Evolutionary conservation across 2,888 invertebrate genomes (phyloP), one percentile per base, ranked within the genome.

Genomic region (Matsumyia berberina): DNA sequence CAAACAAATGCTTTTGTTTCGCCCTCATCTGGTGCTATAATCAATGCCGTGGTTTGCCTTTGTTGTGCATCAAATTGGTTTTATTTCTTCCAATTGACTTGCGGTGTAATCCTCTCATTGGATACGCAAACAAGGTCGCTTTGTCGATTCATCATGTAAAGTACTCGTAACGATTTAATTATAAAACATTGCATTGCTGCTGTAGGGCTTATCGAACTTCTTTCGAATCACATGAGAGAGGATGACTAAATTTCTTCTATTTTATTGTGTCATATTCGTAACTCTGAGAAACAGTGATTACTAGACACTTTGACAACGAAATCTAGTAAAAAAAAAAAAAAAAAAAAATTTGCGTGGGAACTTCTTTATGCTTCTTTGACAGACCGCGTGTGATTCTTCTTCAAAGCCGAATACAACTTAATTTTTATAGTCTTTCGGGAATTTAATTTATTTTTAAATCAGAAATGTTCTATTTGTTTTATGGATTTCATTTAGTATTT

Each of bases 301-400:
- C 33, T 31, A 72, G 33, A 62, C 51, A 57, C 19, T 29, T 31
- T 53, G 66, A 29, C 53, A 42, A 24, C 37, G n/a, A 57, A 42
- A 29, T 60, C 42, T 37, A n/a, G 29, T 11, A 6, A 39, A 29
- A 37, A 46, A 53, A 60, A 42, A 51, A 24, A 4, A 1, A 3
- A 24, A 24, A 24, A 24, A 3, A 24, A 24, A 24, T 3, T 42
- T 33, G 77, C 77, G 76, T 76, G 76, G 66, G 76, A 69, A 39
- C 49, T 35, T 11, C 31, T 73, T 57, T 55, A 46, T 29, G 39
- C 49, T 66, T 39, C 17, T 42, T 19, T 39, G 46, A 58, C 39
- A 76, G 66, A 58, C 76, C 42, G 57, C 57, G 33, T 67, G 58
- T 67, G 46, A 58, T 58, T 76, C 67, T 58, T 76, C 67, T 76